Evolutionary conservation across 2,888 invertebrate genomes (phyloP).

Genomic region (Eucera pruinosa): DNA sequence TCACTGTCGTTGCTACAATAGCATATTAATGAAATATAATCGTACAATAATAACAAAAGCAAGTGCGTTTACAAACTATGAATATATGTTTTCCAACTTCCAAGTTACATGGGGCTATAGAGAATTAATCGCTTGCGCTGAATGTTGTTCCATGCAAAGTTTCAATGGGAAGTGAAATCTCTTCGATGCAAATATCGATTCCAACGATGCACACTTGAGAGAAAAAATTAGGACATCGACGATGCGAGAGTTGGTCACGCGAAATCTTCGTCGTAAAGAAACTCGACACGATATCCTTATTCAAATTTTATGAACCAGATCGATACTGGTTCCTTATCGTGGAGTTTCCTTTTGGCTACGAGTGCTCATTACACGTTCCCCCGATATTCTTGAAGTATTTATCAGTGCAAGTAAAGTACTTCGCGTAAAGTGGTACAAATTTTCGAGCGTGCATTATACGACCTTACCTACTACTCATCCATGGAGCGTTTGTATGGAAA

Average conservation of each 20-base stretch:
- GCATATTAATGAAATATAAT: too few species aligned
- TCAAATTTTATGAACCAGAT: conserved; percentile 56
- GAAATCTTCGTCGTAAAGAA: conserved; percentile 32
- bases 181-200: too few species aligned
- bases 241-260: conserved; percentile 42
- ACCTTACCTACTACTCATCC: too few species aligned
- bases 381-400: neutral
- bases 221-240: conserved; percentile 15
- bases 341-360: conserved; percentile 1
- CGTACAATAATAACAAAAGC: too few species aligned
- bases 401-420: conserved; percentile 3
- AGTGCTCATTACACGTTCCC: conserved; percentile 38
- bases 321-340: conserved; percentile 46
- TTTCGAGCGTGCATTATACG: conserved; percentile 5
- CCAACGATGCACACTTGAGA: conserved; percentile 29
- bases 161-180: too few species aligned
- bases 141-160: too few species aligned
- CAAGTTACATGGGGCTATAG: too few species aligned
- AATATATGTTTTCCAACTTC: too few species aligned
- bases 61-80: too few species aligned
- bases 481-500: conserved; percentile 28
- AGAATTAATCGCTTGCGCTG: too few species aligned
- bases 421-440: conserved; percentile 32
- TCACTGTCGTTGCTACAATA: too few species aligned
- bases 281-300: conserved; percentile 48